Base-by-base conservation (phyloP, 1,140 invertebrate species). In the Halyomorpha halys region DNA sequence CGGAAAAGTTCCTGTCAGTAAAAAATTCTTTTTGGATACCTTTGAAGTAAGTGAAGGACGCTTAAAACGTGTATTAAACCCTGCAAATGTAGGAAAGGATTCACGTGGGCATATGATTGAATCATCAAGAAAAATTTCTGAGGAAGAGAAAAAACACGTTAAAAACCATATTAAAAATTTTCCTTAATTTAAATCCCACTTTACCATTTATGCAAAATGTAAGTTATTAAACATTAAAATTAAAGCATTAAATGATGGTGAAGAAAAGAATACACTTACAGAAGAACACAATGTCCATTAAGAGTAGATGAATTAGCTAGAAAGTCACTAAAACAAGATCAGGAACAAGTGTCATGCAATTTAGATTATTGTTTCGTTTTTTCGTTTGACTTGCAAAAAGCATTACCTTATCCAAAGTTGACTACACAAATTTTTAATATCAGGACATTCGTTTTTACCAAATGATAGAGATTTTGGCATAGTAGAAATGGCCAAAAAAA, bases 31-130 rank as follows among this genome's bases (percentile, higher is more conserved):
- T n/a, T n/a, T n/a, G n/a, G n/a, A n/a, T n/a, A n/a, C n/a, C n/a
- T n/a, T n/a, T n/a, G n/a, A n/a, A n/a, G n/a, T n/a, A n/a, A n/a
- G n/a, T n/a, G n/a, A n/a, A n/a, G 45, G 3, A 47, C 14, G 45
- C 45, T 47, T 47, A 47, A 47, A 47, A 47, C 45, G 14, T 5
- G 45, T 47, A 47, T 13, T 47, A 18, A 47, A 47, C 45, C 14
- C 45, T 47, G 45, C 45, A 47, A 47, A 47, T 47, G 45, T 47
- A 47, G 45, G 45, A 3, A 47, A 47, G 3, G 76, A 13, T 56
- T 56, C 19, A 56, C 53, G 16, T 27, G 16, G 53, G 21, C 4
- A 6, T 2, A 56, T 56, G n/a, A 18, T 56, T 56, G 53, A 18
- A 56, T 19, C 53, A 56, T 56, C 53, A 56, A 56, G 21, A 56